Evolutionary conservation across 2,888 invertebrate genomes (phyloP), one percentile per base, ranked within the genome.

Genomic region (Apomyelois bistriatella): DNA sequence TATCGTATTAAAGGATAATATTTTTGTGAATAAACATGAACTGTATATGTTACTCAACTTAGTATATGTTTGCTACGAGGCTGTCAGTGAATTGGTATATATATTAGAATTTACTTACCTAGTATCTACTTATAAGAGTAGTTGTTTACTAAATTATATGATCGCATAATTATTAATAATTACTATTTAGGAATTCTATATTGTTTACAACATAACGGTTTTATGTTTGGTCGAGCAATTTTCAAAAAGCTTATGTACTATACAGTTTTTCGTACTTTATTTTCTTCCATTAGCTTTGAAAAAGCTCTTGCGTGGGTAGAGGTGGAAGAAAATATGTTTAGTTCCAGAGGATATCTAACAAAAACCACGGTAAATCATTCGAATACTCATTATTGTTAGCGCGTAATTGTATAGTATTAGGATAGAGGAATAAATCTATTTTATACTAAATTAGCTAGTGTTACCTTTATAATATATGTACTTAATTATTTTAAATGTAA

Each of bases 351-450:
- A 46, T 46, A 17, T 43, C 9, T 48, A 53, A 54, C 55, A 58
- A 64, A 42, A 56, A 56, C 59, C 62, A 56, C 47, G 48, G 68
- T 65, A 66, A 63, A 59, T 43, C 36, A 22, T 57, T 56, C 57
- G 55, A 78, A 85, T 85, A 85, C 85, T 85, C 83, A 72, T 63
- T 42, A 55, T 55, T 57, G 60, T 65, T 61, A 62, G 70, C 55
- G 59, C 57, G 58, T 68, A 64, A 68, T 72, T 79, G 74, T 82
- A 82, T 79, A 81, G 76, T 72, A 74, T 70, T 81, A 79, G 79
- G 75, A 72, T 85, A 86, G 79, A 76, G 55, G 82, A 80, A 83
- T 76, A 79, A 79, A 83, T 83, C 84, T 89, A 88, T 89, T 88
- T 88, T 89, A 87, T 88, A 89, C 85, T 83, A 79, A 78, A 70